These are phyloP conservation scores for Fulmarus glacialis DNA, from an alignment of 2,113 vertebrate species.

Conservation along the genomic window DNA sequence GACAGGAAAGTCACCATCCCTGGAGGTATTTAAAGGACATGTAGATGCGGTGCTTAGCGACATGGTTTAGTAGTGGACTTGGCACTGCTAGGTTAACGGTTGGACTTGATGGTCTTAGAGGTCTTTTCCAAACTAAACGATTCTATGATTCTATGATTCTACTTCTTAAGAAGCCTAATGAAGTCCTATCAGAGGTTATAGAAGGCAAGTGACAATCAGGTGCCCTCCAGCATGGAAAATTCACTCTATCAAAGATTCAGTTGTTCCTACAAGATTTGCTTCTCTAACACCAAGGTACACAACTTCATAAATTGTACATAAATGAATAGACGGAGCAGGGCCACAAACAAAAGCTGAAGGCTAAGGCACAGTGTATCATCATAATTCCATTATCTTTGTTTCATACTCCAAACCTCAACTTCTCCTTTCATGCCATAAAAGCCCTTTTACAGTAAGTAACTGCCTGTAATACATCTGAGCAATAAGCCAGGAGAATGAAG, in stretches of 20 bases:
- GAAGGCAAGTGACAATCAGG: not conserved
- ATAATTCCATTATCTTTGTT: not conserved
- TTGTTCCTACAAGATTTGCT: not conserved
- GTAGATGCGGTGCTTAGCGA: too few species aligned
- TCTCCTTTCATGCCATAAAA: not conserved
- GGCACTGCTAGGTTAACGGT: too few species aligned
- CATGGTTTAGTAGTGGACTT: too few species aligned
- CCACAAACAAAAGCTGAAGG: not conserved
- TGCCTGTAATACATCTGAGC: not conserved
- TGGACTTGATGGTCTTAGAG: too few species aligned
- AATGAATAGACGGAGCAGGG: not conserved
- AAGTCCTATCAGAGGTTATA: not conserved
- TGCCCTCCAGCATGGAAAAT: not conserved
- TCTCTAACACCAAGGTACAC: not conserved
- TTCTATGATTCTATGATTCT: too few species aligned
- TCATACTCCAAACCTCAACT: not conserved
- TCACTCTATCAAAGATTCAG: not conserved
- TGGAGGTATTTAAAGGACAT: too few species aligned
- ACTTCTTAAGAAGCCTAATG: not conserved
- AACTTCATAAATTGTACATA: not conserved
- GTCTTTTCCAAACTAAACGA: too few species aligned
- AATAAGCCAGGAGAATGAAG: not conserved
- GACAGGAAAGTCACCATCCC: too few species aligned
- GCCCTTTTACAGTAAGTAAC: not conserved
- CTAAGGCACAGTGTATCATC: not conserved